These are phyloP conservation scores for Cepaea nemoralis DNA, from an alignment of 1,140 invertebrate species.

Conservation along the genomic window DNA sequence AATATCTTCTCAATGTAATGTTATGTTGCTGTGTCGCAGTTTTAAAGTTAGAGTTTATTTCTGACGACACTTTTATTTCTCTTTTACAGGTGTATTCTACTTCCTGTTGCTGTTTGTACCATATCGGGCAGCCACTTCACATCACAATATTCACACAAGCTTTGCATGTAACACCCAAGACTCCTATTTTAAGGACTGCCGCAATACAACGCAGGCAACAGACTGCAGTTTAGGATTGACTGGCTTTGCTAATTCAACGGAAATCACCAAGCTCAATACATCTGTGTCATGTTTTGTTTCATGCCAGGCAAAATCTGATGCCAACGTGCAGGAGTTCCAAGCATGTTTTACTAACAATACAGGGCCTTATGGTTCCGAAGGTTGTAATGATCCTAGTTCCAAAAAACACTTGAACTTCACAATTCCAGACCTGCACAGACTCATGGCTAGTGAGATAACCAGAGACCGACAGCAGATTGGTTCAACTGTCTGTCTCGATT, in stretches of 20 bases:
- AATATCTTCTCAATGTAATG: too few relatives aligned
- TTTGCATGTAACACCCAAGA: constrained; percentile 58
- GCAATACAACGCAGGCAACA: not conserved
- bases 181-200: constrained; percentile 57
- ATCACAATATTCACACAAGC: constrained; percentile 43
- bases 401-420: constrained; percentile 26
- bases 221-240: not conserved
- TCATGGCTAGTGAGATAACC: constrained; percentile 44
- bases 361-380: not conserved
- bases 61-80: not conserved
- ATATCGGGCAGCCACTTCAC: constrained; percentile 45
- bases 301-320: not conserved
- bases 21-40: not conserved
- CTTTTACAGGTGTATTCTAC: constrained; percentile 55
- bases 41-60: not conserved
- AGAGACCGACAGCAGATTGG: constrained; percentile 26
- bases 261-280: not conserved
- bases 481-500: constrained; percentile 50
- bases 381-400: constrained; percentile 38
- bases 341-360: constrained; percentile 48
- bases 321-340: not conserved
- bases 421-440: constrained; percentile 36
- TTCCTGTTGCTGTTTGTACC: constrained; percentile 51
- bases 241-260: not conserved
- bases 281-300: constrained; percentile 14